These are phyloP conservation scores for Paralinhomoeus sp. DNA, from an alignment of 2,888 invertebrate genomes.

Conservation along the genomic window DNA sequence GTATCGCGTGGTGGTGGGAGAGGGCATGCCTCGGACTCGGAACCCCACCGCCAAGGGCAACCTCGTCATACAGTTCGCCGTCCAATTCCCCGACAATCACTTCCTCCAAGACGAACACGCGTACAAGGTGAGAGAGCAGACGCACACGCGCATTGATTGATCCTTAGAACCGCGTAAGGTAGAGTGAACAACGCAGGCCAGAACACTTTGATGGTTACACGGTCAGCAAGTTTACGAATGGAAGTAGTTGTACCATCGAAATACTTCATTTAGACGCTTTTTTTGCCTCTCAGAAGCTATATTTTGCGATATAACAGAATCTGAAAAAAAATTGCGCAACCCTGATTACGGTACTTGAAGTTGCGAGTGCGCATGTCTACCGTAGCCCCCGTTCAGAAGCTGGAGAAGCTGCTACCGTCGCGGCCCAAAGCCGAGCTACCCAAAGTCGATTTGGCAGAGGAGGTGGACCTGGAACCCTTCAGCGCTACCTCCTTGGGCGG, in stretches of 20 bases:
- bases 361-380: too few relatives aligned
- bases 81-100: constrained; percentile 57
- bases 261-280: not conserved
- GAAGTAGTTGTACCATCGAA: not conserved
- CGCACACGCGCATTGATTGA: too few relatives aligned
- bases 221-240: not conserved
- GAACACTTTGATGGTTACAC: not conserved
- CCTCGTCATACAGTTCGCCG: constrained; percentile 59
- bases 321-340: too few relatives aligned
- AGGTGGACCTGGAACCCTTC: constrained; percentile 43
- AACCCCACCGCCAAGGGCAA: constrained; percentile 66
- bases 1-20: constrained; percentile 50
- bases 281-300: not conserved
- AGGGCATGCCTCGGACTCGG: constrained; percentile 70
- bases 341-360: too few relatives aligned
- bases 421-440: constrained; percentile 42
- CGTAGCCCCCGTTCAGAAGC: too few relatives aligned
- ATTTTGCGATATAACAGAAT: too few relatives aligned
- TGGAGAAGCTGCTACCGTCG: constrained; percentile 52
- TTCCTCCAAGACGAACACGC: constrained; percentile 38
- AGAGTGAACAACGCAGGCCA: too few relatives aligned
- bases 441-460: constrained; percentile 41
- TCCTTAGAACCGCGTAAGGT: too few relatives aligned
- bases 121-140: too few relatives aligned
- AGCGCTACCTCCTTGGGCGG: constrained; percentile 34